Base-by-base conservation (phyloP, 2,113 vertebrate genomes). In the Cyprinodon brontotheroides region DNA sequence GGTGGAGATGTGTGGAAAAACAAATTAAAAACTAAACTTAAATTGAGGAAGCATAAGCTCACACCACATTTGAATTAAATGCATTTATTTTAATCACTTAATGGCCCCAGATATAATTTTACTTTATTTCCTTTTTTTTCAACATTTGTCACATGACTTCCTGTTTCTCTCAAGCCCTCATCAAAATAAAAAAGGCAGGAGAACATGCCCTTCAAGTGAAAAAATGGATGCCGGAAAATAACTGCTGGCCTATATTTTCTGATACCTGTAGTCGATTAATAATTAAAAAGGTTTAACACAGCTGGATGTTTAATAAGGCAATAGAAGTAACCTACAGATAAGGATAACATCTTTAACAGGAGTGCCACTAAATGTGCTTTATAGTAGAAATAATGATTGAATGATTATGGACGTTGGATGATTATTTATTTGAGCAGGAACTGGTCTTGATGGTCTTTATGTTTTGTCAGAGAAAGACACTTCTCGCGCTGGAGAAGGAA, bases 401-500 rank as follows among this genome's bases (percentile, higher is more conserved):
- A 29, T 29, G 29, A 29, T 29, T 29, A 29, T 29, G 29, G 29
- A 29, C 29, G 29, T 29, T 8, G 43, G 11, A 10, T 45, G 11
- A 9, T 45, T 45, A 45, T 45, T 7, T 45, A 20, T 9, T 57
- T 38, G 39, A 39, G 38, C 36, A 63, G 0, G 38, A 63, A 39
- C 66, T 70, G 60, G n/a, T 65, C 12, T 77, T 77, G 3, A 78
- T 69, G 39, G 17, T 68, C 57, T 70, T 75, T 38, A n/a, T 60
- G 67, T 29, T 62, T 47, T 68, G 20, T 43, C 92, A 99, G 98
- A 98, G 98, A 87, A 99, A 95, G 91, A 96, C 97, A 0, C 89
- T 99, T 77, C 95, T 98, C 2, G 97, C 96, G 66, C 92, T 99
- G 91, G 98, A 99, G 80, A 98, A 97, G 71, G 98, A 99, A 84